A percentile compares a stretch with the other conserved stretches of the same genome.
Conservation (phyloP, 2,888 invertebrate species). For the Hybos culiciformis region DNA sequence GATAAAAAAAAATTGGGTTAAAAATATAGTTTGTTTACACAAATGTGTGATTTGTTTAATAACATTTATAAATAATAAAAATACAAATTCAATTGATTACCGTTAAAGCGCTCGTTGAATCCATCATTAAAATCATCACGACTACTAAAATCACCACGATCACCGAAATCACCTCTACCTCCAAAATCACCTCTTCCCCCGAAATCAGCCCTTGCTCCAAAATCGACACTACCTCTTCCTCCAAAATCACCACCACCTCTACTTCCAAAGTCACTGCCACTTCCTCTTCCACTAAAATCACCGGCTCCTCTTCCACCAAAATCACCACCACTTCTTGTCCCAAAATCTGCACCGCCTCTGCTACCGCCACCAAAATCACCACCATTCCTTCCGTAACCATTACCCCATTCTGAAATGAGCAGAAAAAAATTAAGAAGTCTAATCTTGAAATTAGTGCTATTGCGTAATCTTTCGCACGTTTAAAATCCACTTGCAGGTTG, state of each 20-base stretch:
- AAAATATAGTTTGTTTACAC: too few species aligned
- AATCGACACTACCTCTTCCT: constrained; percentile 17
- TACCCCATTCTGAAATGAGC: constrained; percentile 14
- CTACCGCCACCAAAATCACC: constrained; percentile 27
- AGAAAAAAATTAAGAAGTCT: constrained; percentile 9
- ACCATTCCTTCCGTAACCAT: constrained; percentile 12
- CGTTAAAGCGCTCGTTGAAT: constrained; percentile 24
- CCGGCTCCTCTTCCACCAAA: constrained; percentile 15
- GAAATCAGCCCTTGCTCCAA: constrained; percentile 20
- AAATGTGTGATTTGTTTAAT: too few species aligned
- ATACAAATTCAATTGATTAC: constrained; percentile 14
- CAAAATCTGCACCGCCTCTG: constrained; percentile 29
- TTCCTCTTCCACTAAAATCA: constrained; percentile 18
- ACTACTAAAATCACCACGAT: constrained; percentile 34
- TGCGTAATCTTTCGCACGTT: too few species aligned
- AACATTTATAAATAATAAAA: neutral
- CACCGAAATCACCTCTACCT: constrained; percentile 17
- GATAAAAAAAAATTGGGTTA: too few species aligned
- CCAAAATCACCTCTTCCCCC: constrained; percentile 7
- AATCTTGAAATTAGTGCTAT: neutral
- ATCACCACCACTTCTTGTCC: constrained; percentile 28
- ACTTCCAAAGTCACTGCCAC: constrained; percentile 13
- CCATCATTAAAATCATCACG: constrained; percentile 24
- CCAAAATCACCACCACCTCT: constrained; percentile 17
- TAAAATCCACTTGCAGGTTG: too few species aligned